Percentiles rank a stretch among this genome's conserved stretches.
These are phyloP conservation scores for Xiphophorus couchianus DNA, from an alignment of 2,113 vertebrate species.

Conservation along the genomic window DNA sequence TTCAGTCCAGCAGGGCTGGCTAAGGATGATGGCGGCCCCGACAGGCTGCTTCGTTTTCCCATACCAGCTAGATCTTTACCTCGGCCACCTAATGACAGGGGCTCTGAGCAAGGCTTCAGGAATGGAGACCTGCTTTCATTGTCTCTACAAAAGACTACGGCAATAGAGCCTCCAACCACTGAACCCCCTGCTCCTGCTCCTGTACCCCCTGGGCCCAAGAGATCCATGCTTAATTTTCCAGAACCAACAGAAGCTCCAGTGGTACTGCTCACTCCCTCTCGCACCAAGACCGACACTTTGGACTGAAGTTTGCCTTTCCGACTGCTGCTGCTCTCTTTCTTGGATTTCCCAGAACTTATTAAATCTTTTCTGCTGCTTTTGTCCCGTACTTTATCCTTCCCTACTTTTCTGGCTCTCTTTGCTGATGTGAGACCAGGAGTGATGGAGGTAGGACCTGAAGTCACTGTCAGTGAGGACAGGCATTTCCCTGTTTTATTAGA, in stretches of 20 bases:
- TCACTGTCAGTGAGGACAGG: slow-evolving; percentile 67
- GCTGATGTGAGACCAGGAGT: slow-evolving; percentile 38
- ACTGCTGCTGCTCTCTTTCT: slow-evolving; percentile 65
- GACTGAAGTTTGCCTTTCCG: slow-evolving; percentile 92
- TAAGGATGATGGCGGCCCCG: slow-evolving; percentile 53
- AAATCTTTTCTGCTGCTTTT: slow-evolving; percentile 73
- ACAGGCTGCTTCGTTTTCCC: slow-evolving; percentile 67
- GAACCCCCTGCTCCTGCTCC: slow-evolving; percentile 70
- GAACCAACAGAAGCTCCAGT: slow-evolving; percentile 74
- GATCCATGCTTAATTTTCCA: slow-evolving; percentile 78
- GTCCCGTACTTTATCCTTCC: slow-evolving; percentile 75
- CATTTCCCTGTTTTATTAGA: slow-evolving; percentile 71
- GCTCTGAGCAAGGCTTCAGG: slow-evolving; percentile 84
- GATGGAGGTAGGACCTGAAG: slow-evolving; percentile 45
- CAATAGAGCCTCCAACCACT: slow-evolving; percentile 87
- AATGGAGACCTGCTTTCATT: slow-evolving; percentile 92
- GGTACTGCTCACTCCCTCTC: slow-evolving; percentile 92
- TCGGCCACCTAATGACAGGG: slow-evolving; percentile 63
- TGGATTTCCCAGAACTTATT: slow-evolving; percentile 71
- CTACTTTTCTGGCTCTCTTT: slow-evolving; percentile 71
- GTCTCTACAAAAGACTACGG: slow-evolving; percentile 91
- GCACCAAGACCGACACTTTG: slow-evolving; percentile 91
- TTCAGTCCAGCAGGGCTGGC: slow-evolving; percentile 55
- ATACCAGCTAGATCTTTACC: slow-evolving; percentile 66
- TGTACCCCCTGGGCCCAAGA: slow-evolving; percentile 65